Conservation (phyloP, 2,888 invertebrate genomes). For the Ophonus ardosiacus region DNA sequence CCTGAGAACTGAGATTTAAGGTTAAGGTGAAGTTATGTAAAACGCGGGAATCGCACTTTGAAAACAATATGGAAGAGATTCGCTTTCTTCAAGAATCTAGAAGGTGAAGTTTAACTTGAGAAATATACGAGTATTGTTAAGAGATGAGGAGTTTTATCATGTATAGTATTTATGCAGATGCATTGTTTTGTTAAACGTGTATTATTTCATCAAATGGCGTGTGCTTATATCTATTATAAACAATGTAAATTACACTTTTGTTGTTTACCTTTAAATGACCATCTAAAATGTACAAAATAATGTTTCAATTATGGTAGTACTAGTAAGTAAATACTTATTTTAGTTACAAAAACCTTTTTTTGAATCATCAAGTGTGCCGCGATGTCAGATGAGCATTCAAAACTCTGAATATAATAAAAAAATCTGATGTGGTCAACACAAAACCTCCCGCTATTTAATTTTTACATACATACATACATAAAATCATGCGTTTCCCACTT, state of each 20-base stretch:
- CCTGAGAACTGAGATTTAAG: constrained; percentile 61
- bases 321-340: too few relatives aligned
- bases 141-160: too few relatives aligned
- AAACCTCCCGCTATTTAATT: too few relatives aligned
- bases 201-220: neutral
- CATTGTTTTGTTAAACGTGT: neutral
- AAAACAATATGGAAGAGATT: constrained; percentile 57
- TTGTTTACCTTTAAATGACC: neutral
- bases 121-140: too few relatives aligned
- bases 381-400: too few relatives aligned
- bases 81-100: constrained; percentile 29
- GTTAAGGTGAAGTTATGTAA: constrained; percentile 63
- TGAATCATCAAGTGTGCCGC: too few relatives aligned
- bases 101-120: constrained; percentile 52
- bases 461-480: too few relatives aligned
- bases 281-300: neutral
- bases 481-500: too few relatives aligned
- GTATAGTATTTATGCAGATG: neutral
- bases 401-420: too few relatives aligned
- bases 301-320: neutral
- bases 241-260: neutral
- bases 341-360: too few relatives aligned
- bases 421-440: too few relatives aligned
- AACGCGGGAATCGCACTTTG: constrained; percentile 57
- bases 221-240: neutral